Evolutionary conservation across 2,888 invertebrate genomes (phyloP), one percentile per base, ranked within the genome.

Genomic region (Pediacus dermestoides): DNA sequence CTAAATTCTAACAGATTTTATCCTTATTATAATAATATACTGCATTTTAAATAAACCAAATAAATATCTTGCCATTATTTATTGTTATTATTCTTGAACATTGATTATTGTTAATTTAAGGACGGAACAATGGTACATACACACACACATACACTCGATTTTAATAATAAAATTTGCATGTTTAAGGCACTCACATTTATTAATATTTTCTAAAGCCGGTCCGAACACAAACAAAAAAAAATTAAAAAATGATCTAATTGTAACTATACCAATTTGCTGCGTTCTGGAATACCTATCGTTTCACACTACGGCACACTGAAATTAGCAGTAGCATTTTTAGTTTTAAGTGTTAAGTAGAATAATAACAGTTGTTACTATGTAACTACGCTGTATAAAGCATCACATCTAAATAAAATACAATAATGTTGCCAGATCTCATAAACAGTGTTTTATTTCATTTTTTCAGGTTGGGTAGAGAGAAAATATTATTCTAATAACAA

Each of bases 341-440:
- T 78, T 77, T 63, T 79, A 79, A 78, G 78, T 78, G 78, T 79
- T 78, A 63, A 64, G 65, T 67, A 66, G 76, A 76, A 42, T 72
- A n/a, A 60, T 53, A 64, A 62, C 74, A 73, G 77, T 78, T 78
- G 78, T 80, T 80, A 80, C 80, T 78, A 76, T 80, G 80, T 80
- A 80, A 80, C 77, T 79, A 75, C 74, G 74, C 76, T 71, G 70
- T 70, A 77, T 73, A 74, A 78, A 76, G 78, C 77, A 78, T 78
- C 77, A 78, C 68, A 66, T 67, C 66, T 66, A 63, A 68, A 75
- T 74, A 66, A 76, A 76, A 78, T 77, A 78, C 77, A 78, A 78
- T 78, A 79, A 78, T 76, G 78, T 79, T 80, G 78, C 78, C 77
- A 78, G 77, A 78, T 66, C 66, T 67, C 64, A 61, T 58, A 55